Conservation (phyloP, 2,797 vertebrate genomes). For the Myotis myotis region DNA sequence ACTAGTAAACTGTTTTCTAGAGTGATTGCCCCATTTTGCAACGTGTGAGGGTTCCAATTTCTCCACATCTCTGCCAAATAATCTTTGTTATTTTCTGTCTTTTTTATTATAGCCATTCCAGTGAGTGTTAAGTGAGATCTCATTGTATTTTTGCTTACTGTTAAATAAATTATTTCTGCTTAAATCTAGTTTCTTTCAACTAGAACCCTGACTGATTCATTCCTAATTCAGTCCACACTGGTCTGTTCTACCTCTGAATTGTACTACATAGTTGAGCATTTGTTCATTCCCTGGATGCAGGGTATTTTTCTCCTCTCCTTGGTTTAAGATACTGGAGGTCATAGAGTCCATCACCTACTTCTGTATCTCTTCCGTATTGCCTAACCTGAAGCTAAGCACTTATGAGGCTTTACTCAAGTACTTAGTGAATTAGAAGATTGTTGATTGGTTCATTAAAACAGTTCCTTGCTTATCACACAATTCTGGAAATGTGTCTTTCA, state of each 20-base stretch:
- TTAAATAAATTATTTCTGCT: constrained; percentile 48
- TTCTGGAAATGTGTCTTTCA: constrained; percentile 22
- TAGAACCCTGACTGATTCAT: neutral
- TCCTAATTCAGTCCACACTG: neutral
- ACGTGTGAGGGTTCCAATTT: neutral
- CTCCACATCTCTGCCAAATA: neutral
- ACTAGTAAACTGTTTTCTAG: constrained; percentile 11
- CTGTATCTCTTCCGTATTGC: neutral
- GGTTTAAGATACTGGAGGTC: neutral
- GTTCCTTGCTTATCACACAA: neutral
- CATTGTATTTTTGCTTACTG: neutral
- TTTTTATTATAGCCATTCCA: neutral
- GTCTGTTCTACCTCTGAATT: neutral
- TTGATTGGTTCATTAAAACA: constrained; percentile 3
- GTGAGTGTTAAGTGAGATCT: neutral
- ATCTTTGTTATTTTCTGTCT: neutral
- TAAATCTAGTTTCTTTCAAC: constrained; percentile 31
- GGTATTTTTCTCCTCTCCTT: neutral
- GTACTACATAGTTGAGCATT: neutral
- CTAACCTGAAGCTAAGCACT: neutral
- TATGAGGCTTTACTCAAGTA: neutral
- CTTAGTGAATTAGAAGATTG: neutral
- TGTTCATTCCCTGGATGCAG: neutral
- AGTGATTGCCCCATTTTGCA: neutral
- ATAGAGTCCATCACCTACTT: neutral